Evolutionary conservation across 1,140 invertebrate genomes (phyloP), one percentile per base, ranked within the genome.

Genomic region (Dreissena rostriformis): DNA sequence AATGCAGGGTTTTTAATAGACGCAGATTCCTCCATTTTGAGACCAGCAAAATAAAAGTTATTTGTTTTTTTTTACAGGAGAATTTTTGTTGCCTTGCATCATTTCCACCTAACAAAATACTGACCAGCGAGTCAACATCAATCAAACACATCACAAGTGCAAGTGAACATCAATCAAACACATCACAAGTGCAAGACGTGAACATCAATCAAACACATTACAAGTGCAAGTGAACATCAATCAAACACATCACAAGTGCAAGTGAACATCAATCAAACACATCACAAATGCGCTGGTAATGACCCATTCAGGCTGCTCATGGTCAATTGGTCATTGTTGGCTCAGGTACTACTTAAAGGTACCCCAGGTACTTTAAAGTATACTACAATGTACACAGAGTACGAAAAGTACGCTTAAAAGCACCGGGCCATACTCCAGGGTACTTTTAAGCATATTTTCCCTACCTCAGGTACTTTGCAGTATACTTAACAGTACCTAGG

Each of bases 61-160:
- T 22, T 19, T 29, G n/a, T 6, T 68, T 68, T 68, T 68, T 68
- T 68, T 19, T 28, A n/a, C n/a, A n/a, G n/a, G n/a, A n/a, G n/a
- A n/a, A n/a, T n/a, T n/a, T n/a, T n/a, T n/a, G n/a, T n/a, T n/a
- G n/a, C 29, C 5, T 26, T 8, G 17, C 17, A 68, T 26, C 22
- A 68, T 68, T 68, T 68, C 24, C 1, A 26, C 17, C 67, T 29
- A 26, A 1, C 28, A 19, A 1, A 68, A 5, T 19, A 4, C 28
- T 68, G 67, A 28, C 67, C 26, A 22, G 22, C 24, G 2, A 26
- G 17, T 68, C 1, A 22, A 26, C 7, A 68, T 29, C 67, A 26
- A 68, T 29, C 29, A 19, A 5, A 68, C 67, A 22, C 39, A 39
- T 68, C 17, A 28, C 26, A 68, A 29, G 22, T 19, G 7, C 67